These are phyloP conservation scores for Sebastolobus altivelis DNA, from an alignment of 2,797 vertebrate species.

Conservation along the genomic window DNA sequence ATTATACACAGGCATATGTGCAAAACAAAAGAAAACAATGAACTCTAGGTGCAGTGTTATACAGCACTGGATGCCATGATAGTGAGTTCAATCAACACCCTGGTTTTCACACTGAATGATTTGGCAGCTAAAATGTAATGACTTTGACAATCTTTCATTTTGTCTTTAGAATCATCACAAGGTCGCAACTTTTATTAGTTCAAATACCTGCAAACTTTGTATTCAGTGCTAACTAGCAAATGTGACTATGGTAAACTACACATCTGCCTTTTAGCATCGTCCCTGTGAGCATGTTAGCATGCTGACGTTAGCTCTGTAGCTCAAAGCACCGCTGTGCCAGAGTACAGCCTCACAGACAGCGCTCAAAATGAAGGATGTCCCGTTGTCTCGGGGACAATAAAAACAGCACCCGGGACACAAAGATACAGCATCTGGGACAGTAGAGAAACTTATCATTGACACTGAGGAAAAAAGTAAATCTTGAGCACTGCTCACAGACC, in stretches of 20 bases:
- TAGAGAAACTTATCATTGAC: no score
- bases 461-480: background rate
- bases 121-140: background rate
- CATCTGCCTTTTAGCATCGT: background rate
- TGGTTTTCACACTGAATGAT: slow-evolving; percentile 1
- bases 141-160: background rate
- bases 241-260: background rate
- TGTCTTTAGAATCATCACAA: background rate
- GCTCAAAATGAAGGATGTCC: no score
- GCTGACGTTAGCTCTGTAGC: no score
- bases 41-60: background rate
- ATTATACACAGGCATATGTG: background rate
- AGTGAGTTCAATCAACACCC: background rate
- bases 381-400: no score
- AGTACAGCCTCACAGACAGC: background rate
- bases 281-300: background rate
- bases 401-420: no score
- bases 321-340: background rate
- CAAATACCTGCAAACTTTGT: background rate
- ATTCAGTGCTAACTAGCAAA: background rate
- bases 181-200: background rate
- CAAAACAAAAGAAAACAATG: background rate
- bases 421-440: no score
- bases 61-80: background rate
- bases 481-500: background rate